Base-by-base conservation (phyloP, 2,888 invertebrate species). In the Chaetogeoica ovagalla region DNA sequence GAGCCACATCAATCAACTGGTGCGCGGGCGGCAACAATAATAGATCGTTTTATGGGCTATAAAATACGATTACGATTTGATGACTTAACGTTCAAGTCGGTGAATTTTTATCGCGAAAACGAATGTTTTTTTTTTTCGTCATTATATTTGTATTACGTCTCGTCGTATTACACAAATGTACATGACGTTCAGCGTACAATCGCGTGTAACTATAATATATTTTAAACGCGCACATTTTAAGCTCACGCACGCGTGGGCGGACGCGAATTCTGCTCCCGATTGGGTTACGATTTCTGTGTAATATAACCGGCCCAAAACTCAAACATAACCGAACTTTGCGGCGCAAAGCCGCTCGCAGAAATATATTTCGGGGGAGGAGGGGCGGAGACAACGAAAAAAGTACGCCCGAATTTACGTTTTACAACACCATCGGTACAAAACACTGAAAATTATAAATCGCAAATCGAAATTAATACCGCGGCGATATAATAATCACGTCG, bases 1-100 rank as follows among this genome's bases (percentile, higher is more conserved):
- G 74, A 39, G 21, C 37, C 37, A 37, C 63, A 74, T 74, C 63
- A 73, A 73, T 73, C 73, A 73, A 52, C 73, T 30, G 0, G 8
- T 9, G n/a, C 19, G 55, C 59, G 1, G 59, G 9, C 11, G 59
- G 9, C 8, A n/a, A 5, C 13, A 30, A 62, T 48, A 48, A 48
- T 19, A 19, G 55, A 37, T n/a, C n/a, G 30, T 30, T 30, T 30
- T 30, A 30, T 30, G 30, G 30, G 30, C 30, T 30, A 30, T 30
- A 30, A 2, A 30, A 30, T 19, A 0, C n/a, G 39, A 43, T 23
- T 73, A 62, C 62, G 30, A 39, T 59, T 63, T 37, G 73, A 73
- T 52, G n/a, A n/a, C 72, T 57, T 57, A 30, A 62, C 48, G 39
- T 6, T 71, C 71, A 17, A 30, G 30, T 30, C 21, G 7, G 23